A percentile compares a stretch with the other conserved stretches of the same genome.
Conservation (phyloP, 1,140 invertebrate species). For the Papilio polyxenes region DNA sequence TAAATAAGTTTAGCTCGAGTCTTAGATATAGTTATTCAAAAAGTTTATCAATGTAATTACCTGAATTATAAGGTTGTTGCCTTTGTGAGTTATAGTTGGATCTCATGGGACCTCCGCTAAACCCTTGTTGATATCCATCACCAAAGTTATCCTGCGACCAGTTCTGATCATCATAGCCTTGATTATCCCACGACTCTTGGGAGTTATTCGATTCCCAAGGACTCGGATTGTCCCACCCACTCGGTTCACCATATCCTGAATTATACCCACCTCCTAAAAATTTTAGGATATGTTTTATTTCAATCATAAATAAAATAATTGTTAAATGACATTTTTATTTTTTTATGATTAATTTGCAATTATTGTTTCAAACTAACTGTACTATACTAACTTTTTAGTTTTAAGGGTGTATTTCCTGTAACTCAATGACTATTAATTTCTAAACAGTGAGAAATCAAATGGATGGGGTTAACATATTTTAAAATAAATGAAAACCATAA, state of each 20-base stretch:
- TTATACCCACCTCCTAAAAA: constrained; percentile 49
- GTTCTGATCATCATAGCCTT: constrained; percentile 81
- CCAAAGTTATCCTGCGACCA: constrained; percentile 86
- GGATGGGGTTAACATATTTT: background rate
- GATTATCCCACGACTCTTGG: constrained; percentile 78
- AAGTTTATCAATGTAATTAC: constrained; percentile 53
- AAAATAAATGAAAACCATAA: constrained; percentile 45
- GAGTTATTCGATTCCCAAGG: constrained; percentile 79
- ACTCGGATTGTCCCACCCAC: constrained; percentile 73
- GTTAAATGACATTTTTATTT: no score
- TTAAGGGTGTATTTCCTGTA: no score
- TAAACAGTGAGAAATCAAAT: background rate
- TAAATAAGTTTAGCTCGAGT: no score
- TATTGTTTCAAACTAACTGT: no score
- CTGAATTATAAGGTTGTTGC: constrained; percentile 84
- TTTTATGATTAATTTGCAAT: no score
- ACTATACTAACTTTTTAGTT: no score
- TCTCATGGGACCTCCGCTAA: constrained; percentile 85
- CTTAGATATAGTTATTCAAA: no score
- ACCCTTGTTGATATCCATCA: constrained; percentile 88
- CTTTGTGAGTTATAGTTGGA: constrained; percentile 84
- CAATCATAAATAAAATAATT: no score
- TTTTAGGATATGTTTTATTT: background rate
- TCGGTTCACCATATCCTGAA: constrained; percentile 65
- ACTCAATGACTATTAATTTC: constrained; percentile 9